A percentile compares a stretch with the other conserved stretches of the same genome.
These are phyloP conservation scores for Nycticryphes semicollaris DNA, from an alignment of 2,113 vertebrate species.

Conservation along the genomic window DNA sequence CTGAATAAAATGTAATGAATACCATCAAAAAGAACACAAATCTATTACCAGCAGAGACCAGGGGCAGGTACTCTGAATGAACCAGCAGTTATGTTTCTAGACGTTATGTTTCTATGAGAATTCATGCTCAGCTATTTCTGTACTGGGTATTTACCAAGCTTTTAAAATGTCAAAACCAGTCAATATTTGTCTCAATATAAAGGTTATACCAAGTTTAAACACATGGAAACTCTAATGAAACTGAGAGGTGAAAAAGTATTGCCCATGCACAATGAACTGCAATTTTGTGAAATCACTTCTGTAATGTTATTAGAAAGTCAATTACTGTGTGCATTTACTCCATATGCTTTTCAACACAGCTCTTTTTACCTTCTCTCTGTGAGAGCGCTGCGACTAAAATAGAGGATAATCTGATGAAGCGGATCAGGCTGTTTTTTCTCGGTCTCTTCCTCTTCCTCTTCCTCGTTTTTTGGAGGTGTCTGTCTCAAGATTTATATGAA, in stretches of 20 bases:
- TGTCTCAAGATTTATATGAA: constrained; percentile 74
- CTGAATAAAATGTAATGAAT: neutral
- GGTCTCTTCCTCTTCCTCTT: constrained; percentile 89
- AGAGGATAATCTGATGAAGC: constrained; percentile 97
- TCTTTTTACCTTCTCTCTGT: constrained; percentile 89
- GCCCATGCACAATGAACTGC: neutral
- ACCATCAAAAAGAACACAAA: neutral
- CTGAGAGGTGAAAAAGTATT: neutral
- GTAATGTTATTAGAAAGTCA: neutral
- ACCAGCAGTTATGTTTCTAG: neutral
- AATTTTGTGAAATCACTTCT: neutral
- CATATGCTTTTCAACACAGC: neutral
- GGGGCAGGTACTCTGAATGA: neutral
- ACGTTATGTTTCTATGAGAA: neutral
- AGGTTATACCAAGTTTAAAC: neutral
- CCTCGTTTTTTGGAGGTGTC: constrained; percentile 87
- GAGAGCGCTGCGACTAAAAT: constrained; percentile 94
- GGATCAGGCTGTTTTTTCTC: constrained; percentile 91
- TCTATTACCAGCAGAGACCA: neutral
- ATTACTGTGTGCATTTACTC: neutral
- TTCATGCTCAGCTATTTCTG: neutral
- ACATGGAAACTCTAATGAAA: neutral
- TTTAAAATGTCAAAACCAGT: neutral
- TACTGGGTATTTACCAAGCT: neutral
- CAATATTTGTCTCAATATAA: neutral